A percentile compares a stretch with the other conserved stretches of the same genome.
Conservation (phyloP, 2,888 invertebrate species). For the Colostygia pectinataria region DNA sequence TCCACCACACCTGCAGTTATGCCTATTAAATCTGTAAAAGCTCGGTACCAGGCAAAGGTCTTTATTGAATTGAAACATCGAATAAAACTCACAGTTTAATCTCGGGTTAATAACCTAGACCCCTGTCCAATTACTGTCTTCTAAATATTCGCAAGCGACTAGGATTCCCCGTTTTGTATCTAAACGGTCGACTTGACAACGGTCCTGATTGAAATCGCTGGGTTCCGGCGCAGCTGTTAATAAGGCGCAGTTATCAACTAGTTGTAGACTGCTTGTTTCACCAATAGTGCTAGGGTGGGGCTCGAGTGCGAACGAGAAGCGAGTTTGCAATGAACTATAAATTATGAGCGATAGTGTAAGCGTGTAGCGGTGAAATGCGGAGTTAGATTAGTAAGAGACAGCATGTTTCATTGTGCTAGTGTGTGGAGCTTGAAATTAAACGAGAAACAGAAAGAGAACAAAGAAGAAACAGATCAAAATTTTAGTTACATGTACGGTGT, state of each 20-base stretch:
- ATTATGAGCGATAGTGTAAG: constrained; percentile 27
- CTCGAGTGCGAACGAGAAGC: constrained; percentile 27
- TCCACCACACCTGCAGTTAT: too few species aligned
- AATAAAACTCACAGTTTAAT: neutral
- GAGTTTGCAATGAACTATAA: neutral
- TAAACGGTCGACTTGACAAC: constrained; percentile 21
- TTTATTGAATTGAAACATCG: too few species aligned
- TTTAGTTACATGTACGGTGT: too few species aligned
- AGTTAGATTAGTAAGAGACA: too few species aligned
- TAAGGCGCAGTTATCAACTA: constrained; percentile 65
- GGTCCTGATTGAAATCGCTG: constrained; percentile 42
- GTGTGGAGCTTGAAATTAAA: too few species aligned
- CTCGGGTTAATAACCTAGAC: neutral
- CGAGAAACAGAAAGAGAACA: too few species aligned
- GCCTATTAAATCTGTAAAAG: too few species aligned
- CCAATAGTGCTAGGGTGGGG: constrained; percentile 43
- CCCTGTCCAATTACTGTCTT: neutral
- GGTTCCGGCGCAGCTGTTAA: constrained; percentile 68
- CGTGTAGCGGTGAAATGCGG: neutral
- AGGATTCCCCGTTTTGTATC: constrained; percentile 20
- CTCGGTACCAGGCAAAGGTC: too few species aligned
- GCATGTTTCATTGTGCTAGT: too few species aligned
- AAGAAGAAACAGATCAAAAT: too few species aligned
- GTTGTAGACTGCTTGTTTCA: constrained; percentile 62
- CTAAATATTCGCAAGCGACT: constrained; percentile 19